These are phyloP conservation scores for Drosophila koepferae DNA, from an alignment of 2,888 invertebrate genomes.

Conservation along the genomic window DNA sequence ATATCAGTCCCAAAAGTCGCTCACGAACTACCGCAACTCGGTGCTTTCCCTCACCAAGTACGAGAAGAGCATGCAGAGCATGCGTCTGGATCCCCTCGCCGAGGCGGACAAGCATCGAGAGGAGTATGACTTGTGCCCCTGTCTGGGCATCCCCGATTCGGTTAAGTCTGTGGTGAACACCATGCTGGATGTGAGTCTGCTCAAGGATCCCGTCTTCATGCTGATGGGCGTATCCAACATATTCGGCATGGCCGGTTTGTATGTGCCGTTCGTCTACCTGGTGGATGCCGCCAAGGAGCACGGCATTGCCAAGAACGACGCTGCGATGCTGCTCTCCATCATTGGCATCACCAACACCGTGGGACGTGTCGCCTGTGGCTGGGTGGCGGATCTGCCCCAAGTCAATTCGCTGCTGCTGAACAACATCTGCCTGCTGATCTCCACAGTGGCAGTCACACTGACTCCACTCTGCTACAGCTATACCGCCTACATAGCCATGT, in stretches of 20 bases:
- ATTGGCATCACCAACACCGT: slow-evolving; percentile 98
- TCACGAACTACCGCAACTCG: slow-evolving; percentile 95
- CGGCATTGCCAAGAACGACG: slow-evolving; percentile 89
- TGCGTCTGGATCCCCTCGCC: slow-evolving; percentile 86
- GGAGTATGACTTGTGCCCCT: slow-evolving; percentile 92
- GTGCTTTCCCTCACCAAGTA: slow-evolving; percentile 94
- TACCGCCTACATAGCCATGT: slow-evolving; percentile 91
- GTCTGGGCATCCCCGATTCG: slow-evolving; percentile 91
- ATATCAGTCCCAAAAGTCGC: slow-evolving; percentile 95
- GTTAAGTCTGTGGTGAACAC: slow-evolving; percentile 93
- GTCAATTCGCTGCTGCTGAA: slow-evolving; percentile 97
- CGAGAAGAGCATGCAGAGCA: slow-evolving; percentile 87
- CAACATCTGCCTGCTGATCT: slow-evolving; percentile 95
- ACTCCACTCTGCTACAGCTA: slow-evolving; percentile 94
- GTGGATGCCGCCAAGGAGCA: slow-evolving; percentile 92
- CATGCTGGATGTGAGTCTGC: slow-evolving; percentile 95
- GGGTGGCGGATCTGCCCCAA: slow-evolving; percentile 95
- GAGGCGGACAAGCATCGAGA: slow-evolving; percentile 86
- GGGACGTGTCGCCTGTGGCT: slow-evolving; percentile 95
- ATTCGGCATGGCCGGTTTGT: slow-evolving; percentile 98
- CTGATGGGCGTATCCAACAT: slow-evolving; percentile 96
- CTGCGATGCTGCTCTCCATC: slow-evolving; percentile 85
- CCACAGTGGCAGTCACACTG: slow-evolving; percentile 93
- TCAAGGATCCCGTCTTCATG: slow-evolving; percentile 95
- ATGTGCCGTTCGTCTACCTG: slow-evolving; percentile 98